Percentiles rank a stretch among this genome's conserved stretches.
phyloP scores from a whole-genome alignment of 2,888 invertebrate species.

The Aproaerema taeniolella region DNA sequence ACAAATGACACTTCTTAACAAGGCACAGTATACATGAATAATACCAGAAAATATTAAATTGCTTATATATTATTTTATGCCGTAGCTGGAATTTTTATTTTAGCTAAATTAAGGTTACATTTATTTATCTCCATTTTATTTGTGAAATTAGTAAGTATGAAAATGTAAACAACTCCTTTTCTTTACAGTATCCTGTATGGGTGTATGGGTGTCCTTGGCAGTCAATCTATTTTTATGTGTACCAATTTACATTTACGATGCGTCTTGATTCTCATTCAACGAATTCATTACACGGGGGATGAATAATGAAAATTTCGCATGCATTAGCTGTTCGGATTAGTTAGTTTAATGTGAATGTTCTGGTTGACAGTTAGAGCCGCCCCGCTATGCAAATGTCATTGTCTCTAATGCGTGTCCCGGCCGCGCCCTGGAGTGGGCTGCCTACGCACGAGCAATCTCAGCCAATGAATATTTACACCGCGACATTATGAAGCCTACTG shows the following conservation, averaged over 20 bases:
- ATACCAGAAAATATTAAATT: too few species aligned
- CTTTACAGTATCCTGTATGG: too few species aligned
- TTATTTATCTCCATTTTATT: too few species aligned
- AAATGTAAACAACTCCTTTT: too few species aligned
- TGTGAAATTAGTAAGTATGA: too few species aligned
- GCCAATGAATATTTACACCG: conserved; percentile 67
- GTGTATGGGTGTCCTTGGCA: too few species aligned
- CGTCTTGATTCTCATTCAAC: conserved; percentile 18
- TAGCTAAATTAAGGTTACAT: too few species aligned
- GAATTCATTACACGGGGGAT: conserved; percentile 37
- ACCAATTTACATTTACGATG: background rate
- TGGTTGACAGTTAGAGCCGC: conserved; percentile 69
- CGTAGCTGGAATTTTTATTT: too few species aligned
- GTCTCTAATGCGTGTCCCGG: conserved; percentile 63
- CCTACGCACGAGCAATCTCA: conserved; percentile 58
- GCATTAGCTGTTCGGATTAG: conserved; percentile 55
- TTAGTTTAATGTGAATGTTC: conserved; percentile 63
- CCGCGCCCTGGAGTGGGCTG: conserved; percentile 52
- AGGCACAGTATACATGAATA: too few species aligned
- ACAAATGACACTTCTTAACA: too few species aligned
- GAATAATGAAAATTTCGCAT: conserved; percentile 56
- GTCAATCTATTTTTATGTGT: too few species aligned
- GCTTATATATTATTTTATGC: too few species aligned
- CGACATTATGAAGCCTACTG: conserved; percentile 46
- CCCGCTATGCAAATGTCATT: conserved; percentile 72